These are phyloP conservation scores for Diarsia dahlii DNA, from an alignment of 2,888 invertebrate species.

Conservation along the genomic window DNA sequence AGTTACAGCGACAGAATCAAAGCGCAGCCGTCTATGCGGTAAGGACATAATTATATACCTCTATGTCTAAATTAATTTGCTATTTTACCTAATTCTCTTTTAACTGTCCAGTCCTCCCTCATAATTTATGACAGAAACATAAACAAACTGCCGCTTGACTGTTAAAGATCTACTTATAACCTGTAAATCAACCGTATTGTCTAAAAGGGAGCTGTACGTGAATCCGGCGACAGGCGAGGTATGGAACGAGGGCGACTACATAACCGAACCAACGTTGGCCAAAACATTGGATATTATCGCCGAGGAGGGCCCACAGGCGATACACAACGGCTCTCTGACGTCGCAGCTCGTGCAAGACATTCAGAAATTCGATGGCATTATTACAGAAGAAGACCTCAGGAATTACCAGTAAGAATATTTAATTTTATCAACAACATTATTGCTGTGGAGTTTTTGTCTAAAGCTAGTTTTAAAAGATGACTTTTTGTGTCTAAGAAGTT, in stretches of 20 bases:
- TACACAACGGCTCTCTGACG: constrained; percentile 94
- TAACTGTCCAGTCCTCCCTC: not conserved
- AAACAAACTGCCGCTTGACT: not conserved
- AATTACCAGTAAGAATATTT: constrained; percentile 91
- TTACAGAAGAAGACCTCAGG: constrained; percentile 94
- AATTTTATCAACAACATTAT: not conserved
- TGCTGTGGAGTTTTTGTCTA: not conserved
- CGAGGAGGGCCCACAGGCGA: constrained; percentile 92
- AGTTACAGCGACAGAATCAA: constrained; percentile 88
- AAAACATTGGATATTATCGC: constrained; percentile 93
- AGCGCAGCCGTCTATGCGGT: constrained; percentile 91
- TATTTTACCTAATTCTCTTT: not conserved
- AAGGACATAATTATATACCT: constrained; percentile 29
- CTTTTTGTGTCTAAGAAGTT: not conserved
- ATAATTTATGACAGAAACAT: not conserved
- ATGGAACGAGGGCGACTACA: constrained; percentile 91
- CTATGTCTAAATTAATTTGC: not conserved
- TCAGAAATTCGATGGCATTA: constrained; percentile 93
- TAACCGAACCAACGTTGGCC: constrained; percentile 92
- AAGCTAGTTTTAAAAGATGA: not conserved
- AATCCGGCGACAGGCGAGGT: constrained; percentile 91
- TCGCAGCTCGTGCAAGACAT: constrained; percentile 93
- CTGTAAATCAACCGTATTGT: not conserved
- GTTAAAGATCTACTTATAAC: not conserved
- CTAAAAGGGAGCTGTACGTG: constrained; percentile 89